Evolutionary conservation across 1,140 invertebrate genomes (phyloP), one percentile per base, ranked within the genome.

Genomic region (Colletes gigas): DNA sequence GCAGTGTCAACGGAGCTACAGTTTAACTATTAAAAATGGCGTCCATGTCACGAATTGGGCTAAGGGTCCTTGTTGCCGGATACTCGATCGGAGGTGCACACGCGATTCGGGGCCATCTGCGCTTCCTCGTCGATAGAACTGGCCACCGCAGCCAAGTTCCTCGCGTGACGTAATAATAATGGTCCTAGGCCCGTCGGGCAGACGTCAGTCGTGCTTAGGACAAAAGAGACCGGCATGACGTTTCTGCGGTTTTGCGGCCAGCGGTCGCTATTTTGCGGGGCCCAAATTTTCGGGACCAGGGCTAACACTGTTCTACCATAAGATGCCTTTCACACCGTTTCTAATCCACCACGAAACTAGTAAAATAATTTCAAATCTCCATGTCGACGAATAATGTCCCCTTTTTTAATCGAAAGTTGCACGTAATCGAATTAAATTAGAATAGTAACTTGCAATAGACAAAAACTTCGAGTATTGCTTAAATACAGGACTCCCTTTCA

Each of bases 241-340:
- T 90, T 82, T 88, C 76, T 93, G 91, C 80, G 91, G 92, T 92
- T 92, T 92, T 86, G 87, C 89, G 88, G 81, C 71, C 83, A 71
- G 68, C 69, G 75, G 78, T 65, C 80, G 82, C 81, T 85, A 70
- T 59, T 78, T 17, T 59, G 63, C 67, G 71, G 60, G 75, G 83
- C 80, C 86, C 85, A 85, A 47, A 85, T 78, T 85, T 85, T 84
- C 47, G 63, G 47, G 68, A n/a, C 50, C 3, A 50, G 12, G 17
- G 52, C 44, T 15, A 14, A 50, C 54, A 19, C 65, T 21, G 15
- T 63, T 47, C 41, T 39, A 39, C 17, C 47, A 44, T 30, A 19
- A 7, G 62, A 14, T 6, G 3, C 2, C 30, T 44, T 67, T 67
- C 62, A 41, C 62, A 75, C 60, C 39, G 62, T 62, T 54, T 67